Evolutionary conservation across 2,113 vertebrate genomes (phyloP).

Genomic region (Chroicocephalus ridibundus): DNA sequence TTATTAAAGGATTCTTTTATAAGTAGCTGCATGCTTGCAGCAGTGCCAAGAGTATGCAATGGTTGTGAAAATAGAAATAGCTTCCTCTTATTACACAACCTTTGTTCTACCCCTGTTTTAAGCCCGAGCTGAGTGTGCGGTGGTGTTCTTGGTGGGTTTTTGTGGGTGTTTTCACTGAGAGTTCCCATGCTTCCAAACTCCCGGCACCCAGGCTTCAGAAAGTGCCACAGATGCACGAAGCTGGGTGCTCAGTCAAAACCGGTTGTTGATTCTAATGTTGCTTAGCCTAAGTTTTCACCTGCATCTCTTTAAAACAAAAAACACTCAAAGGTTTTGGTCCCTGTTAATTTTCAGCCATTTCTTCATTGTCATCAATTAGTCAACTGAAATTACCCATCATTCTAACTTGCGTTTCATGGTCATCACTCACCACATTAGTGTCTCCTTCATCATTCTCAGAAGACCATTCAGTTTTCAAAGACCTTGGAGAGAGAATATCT

Average conservation of each 20-base stretch:
- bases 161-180: not conserved
- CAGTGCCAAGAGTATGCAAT: not conserved
- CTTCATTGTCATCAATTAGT: not conserved
- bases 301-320: not conserved
- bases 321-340: not conserved
- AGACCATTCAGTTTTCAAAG: not conserved
- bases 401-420: not conserved
- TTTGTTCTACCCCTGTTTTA: not conserved
- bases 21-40: not conserved
- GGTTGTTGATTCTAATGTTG: not conserved
- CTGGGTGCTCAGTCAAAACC: not conserved
- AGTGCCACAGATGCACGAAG: not conserved
- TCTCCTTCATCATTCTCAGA: not conserved
- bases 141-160: not conserved
- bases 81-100: not conserved
- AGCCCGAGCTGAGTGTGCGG: not conserved
- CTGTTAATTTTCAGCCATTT: not conserved
- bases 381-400: not conserved
- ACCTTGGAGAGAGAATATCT: conserved; percentile 25
- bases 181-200: not conserved
- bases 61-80: not conserved
- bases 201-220: not conserved
- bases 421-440: conserved; percentile 50
- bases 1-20: not conserved
- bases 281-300: not conserved